Evolutionary conservation across 2,113 vertebrate species (phyloP).

Genomic region (Tragelaphus imberbis): DNA sequence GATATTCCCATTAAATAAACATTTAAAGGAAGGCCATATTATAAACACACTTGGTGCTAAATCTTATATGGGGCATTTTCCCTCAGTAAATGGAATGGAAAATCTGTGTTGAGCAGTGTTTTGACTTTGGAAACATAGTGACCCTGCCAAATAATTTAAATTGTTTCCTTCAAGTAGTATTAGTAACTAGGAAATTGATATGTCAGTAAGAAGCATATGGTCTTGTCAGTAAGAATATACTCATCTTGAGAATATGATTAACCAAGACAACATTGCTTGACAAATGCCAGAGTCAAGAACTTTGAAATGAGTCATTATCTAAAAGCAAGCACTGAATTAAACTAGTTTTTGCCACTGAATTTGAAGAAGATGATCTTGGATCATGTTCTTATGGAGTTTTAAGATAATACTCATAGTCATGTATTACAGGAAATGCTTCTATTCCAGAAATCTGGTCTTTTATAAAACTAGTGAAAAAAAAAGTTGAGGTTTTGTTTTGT

Average conservation of each 20-base stretch:
- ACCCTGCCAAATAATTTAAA: slow-evolving; percentile 55
- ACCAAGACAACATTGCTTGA: slow-evolving; percentile 34
- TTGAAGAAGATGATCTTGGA: slow-evolving; percentile 8
- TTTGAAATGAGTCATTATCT: slow-evolving; percentile 56
- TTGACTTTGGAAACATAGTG: slow-evolving; percentile 40
- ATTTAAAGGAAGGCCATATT: slow-evolving; percentile 20
- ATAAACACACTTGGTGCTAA: background rate
- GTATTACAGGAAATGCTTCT: slow-evolving; percentile 2
- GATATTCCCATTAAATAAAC: background rate
- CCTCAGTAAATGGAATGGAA: slow-evolving; percentile 37
- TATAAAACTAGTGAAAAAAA: background rate
- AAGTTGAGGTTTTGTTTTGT: background rate
- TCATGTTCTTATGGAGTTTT: background rate
- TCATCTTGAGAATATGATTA: slow-evolving; percentile 50
- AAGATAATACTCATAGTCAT: background rate
- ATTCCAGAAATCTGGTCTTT: background rate
- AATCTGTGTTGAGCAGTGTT: slow-evolving; percentile 17
- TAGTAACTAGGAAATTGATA: slow-evolving; percentile 57
- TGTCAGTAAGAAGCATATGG: slow-evolving; percentile 23
- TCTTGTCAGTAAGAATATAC: slow-evolving; percentile 37
- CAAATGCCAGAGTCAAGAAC: slow-evolving; percentile 36
- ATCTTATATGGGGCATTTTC: slow-evolving; percentile 34
- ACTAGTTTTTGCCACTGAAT: background rate
- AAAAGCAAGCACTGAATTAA: slow-evolving; percentile 29
- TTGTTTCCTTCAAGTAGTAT: slow-evolving; percentile 55